Conservation (phyloP, 2,113 vertebrate species). For the Gambusia affinis region DNA sequence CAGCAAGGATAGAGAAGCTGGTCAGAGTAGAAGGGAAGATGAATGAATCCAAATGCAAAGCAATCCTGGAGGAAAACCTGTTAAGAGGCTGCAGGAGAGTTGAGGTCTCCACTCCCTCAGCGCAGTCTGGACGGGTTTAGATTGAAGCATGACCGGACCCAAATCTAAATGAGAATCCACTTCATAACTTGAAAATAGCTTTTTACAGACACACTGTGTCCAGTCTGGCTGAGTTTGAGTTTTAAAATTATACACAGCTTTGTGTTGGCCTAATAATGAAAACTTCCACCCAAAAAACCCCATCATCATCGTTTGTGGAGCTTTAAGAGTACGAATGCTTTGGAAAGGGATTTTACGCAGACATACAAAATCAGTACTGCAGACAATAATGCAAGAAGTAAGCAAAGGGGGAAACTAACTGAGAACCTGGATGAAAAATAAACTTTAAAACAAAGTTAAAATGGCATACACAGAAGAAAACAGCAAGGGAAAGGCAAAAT, state of each 20-base stretch:
- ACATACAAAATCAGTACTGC: background rate
- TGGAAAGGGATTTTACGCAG: no score
- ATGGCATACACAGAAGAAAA: slow-evolving; percentile 11
- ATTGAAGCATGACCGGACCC: background rate
- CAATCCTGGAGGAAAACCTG: background rate
- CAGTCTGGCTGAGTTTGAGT: background rate
- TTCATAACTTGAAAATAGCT: background rate
- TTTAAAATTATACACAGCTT: background rate
- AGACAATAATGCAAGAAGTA: background rate
- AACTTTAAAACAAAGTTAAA: slow-evolving; percentile 18
- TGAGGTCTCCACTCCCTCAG: background rate
- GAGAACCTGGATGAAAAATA: slow-evolving; percentile 14
- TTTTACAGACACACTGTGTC: background rate
- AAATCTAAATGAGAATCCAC: background rate
- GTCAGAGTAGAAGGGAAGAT: no score
- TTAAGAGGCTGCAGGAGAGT: background rate
- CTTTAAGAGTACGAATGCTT: background rate
- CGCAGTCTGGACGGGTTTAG: background rate
- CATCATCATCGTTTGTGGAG: background rate
- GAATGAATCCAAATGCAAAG: no score
- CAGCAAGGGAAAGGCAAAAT: slow-evolving; percentile 33
- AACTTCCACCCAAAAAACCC: background rate
- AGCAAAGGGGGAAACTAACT: background rate
- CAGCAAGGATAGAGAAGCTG: no score
- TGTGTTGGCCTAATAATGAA: background rate